phyloP scores from a whole-genome alignment of 2,797 vertebrate genomes.

The Chaetophractus vellerosus region DNA sequence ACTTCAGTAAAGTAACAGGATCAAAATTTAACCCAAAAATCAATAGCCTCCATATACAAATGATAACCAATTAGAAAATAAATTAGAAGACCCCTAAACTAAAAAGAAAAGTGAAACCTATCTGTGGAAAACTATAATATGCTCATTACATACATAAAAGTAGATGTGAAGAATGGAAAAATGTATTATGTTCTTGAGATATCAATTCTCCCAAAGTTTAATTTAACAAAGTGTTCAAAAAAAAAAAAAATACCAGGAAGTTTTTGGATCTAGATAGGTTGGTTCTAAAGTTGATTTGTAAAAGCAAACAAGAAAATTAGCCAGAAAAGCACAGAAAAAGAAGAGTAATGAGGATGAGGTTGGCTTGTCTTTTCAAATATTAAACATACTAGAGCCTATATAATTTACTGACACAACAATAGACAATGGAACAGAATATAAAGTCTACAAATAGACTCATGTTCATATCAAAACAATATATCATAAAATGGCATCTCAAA shows the following conservation, averaged over 20 bases:
- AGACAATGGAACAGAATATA: conserved; percentile 26
- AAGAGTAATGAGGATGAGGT: background rate
- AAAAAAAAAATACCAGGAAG: background rate
- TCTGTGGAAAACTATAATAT: conserved; percentile 25
- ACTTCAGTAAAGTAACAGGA: conserved; percentile 2
- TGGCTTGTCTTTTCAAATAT: background rate
- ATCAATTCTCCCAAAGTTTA: conserved; percentile 45
- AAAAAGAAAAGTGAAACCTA: conserved; percentile 43
- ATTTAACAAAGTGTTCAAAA: conserved; percentile 32
- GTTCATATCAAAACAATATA: conserved; percentile 20
- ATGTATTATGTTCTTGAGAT: background rate
- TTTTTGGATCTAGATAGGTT: conserved; percentile 24
- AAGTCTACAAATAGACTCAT: conserved; percentile 58
- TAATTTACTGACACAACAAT: conserved; percentile 46
- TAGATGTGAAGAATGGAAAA: conserved; percentile 40
- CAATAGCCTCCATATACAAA: background rate
- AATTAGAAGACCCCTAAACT: background rate
- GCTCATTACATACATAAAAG: conserved; percentile 38
- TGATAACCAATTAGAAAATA: conserved; percentile 54
- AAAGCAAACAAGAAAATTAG: background rate
- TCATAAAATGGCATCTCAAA: conserved; percentile 62
- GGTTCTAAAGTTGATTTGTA: conserved; percentile 22
- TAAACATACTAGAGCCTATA: conserved; percentile 46
- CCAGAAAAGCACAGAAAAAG: background rate
- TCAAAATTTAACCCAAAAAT: conserved; percentile 54